These are phyloP conservation scores for Drosophila sulfurigaster DNA, from an alignment of 1,140 invertebrate species.

Conservation along the genomic window DNA sequence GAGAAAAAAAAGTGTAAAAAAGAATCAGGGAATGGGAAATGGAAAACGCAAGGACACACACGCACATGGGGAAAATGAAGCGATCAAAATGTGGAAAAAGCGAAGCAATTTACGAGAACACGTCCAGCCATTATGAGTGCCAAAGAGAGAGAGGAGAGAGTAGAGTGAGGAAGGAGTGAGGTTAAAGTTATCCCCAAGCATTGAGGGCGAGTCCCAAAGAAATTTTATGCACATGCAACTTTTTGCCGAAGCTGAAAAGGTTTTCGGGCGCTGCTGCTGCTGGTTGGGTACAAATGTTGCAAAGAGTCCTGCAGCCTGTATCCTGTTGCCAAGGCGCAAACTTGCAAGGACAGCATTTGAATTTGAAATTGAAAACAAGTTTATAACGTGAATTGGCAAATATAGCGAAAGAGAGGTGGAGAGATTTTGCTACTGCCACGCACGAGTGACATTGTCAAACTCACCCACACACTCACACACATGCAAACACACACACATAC, in stretches of 20 bases:
- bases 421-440: slow-evolving; percentile 43
- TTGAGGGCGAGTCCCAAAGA: slow-evolving; percentile 21
- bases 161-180: too few species aligned
- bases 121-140: slow-evolving; percentile 39
- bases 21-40: not conserved
- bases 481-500: not conserved
- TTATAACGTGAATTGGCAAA: slow-evolving; percentile 72
- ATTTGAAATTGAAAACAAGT: slow-evolving; percentile 74
- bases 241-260: slow-evolving; percentile 47
- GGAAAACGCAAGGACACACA: slow-evolving; percentile 29
- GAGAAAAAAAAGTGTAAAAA: not conserved
- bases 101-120: slow-evolving; percentile 62
- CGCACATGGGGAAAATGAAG: slow-evolving; percentile 53
- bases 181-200: not conserved
- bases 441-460: slow-evolving; percentile 64
- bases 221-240: slow-evolving; percentile 41
- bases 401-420: slow-evolving; percentile 38
- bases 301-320: slow-evolving; percentile 1
- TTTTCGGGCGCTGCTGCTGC: slow-evolving; percentile 22
- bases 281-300: slow-evolving; percentile 33
- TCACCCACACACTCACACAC: slow-evolving; percentile 2
- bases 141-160: not conserved
- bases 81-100: slow-evolving; percentile 64
- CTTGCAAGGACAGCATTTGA: slow-evolving; percentile 57
- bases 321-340: slow-evolving; percentile 28